phyloP scores from a whole-genome alignment of 1,140 invertebrate species.

The Drosophila persimilis region DNA sequence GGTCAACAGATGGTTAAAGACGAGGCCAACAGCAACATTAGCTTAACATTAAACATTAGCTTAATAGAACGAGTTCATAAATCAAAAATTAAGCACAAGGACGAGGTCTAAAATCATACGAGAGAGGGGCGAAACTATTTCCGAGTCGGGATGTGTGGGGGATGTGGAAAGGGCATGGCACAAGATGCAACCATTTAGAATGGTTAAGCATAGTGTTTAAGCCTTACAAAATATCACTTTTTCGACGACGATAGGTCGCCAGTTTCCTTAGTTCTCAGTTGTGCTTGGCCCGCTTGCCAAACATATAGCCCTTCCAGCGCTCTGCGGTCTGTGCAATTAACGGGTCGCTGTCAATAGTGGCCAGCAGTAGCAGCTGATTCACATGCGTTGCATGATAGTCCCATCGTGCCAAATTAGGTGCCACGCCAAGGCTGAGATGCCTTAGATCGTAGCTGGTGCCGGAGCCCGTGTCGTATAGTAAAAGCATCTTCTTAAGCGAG shows the following conservation, averaged over 20 bases:
- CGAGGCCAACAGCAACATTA: constrained; percentile 45
- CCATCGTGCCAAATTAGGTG: constrained; percentile 97
- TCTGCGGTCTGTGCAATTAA: constrained; percentile 93
- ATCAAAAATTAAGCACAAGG: constrained; percentile 35
- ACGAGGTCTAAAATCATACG: constrained; percentile 19
- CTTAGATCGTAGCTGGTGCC: constrained; percentile 98
- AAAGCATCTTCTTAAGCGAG: constrained; percentile 94
- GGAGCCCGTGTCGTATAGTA: constrained; percentile 97
- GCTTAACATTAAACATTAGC: constrained; percentile 45
- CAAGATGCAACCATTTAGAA: constrained; percentile 64
- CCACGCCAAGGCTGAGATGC: constrained; percentile 93
- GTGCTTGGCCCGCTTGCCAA: constrained; percentile 95
- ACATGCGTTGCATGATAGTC: constrained; percentile 99
- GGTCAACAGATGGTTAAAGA: constrained; percentile 47
- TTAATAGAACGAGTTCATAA: constrained; percentile 9
- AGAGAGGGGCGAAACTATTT: constrained; percentile 16
- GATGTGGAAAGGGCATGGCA: constrained; percentile 16
- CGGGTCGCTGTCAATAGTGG: constrained; percentile 93
- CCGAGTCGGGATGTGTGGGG: constrained; percentile 1
- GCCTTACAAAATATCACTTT: constrained; percentile 57
- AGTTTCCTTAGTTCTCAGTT: constrained; percentile 85
- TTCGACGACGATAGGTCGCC: constrained; percentile 50
- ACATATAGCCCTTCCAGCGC: constrained; percentile 98
- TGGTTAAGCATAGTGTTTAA: constrained; percentile 38
- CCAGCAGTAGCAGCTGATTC: constrained; percentile 95